Conservation (phyloP, 1,140 invertebrate genomes). For the Hetaerina americana region DNA sequence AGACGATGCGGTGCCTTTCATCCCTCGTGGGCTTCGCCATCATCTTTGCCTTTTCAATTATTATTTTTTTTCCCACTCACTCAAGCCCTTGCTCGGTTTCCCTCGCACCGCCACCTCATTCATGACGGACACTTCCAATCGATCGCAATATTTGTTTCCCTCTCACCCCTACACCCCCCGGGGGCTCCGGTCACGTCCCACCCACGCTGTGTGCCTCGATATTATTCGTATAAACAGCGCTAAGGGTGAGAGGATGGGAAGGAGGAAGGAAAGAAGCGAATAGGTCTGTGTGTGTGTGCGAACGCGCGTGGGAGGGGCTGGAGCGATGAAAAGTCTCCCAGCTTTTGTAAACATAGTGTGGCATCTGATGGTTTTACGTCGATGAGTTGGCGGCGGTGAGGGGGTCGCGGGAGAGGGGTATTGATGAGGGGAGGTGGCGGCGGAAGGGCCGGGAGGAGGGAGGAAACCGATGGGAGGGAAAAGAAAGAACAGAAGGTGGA, state of each 20-base stretch:
- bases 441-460: conserved; percentile 4
- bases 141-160: conserved; percentile 4
- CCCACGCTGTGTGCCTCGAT: not conserved
- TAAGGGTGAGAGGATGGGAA: conserved; percentile 5
- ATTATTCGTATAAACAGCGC: not conserved
- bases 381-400: no score
- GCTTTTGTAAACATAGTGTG: conserved; percentile 6
- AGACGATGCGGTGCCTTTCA: no score
- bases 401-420: conserved; percentile 5
- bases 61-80: no score
- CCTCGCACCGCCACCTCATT: conserved; percentile 16
- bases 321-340: conserved; percentile 9
- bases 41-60: no score
- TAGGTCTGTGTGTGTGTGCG: conserved; percentile 4
- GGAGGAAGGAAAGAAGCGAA: conserved; percentile 6
- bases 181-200: not conserved
- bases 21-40: no score
- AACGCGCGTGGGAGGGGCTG: conserved; percentile 8
- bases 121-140: conserved; percentile 12
- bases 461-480: conserved; percentile 16
- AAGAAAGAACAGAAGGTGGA: conserved; percentile 10
- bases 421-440: conserved; percentile 2
- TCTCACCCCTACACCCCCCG: no score
- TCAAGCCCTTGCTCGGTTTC: no score
- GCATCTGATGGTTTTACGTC: no score